phyloP scores from a whole-genome alignment of 2,888 invertebrate genomes.

The Meta bourneti region DNA sequence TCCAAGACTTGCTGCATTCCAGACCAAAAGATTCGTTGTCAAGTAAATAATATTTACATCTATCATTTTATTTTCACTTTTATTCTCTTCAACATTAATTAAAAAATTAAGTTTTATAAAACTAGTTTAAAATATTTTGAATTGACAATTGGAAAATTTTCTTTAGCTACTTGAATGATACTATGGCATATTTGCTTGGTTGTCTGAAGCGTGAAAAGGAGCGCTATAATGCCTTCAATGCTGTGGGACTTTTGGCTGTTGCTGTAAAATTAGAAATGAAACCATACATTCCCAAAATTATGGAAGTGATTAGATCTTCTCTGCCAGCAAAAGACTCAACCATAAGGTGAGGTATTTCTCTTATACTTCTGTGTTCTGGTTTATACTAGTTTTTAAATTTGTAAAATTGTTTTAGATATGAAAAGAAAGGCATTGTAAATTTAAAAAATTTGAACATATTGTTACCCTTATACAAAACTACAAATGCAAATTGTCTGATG shows the following conservation, averaged over 20 bases:
- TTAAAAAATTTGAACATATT: too few relatives aligned
- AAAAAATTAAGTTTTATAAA: background rate
- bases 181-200: constrained; percentile 89
- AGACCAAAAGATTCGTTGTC: constrained; percentile 88
- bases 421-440: too few relatives aligned
- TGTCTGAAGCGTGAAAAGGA: constrained; percentile 92
- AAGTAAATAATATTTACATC: constrained; percentile 17
- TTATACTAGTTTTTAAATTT: background rate
- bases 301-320: constrained; percentile 89
- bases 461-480: too few relatives aligned
- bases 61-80: background rate
- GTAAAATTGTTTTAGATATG: background rate
- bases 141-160: background rate
- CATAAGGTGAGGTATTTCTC: constrained; percentile 79
- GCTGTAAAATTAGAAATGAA: constrained; percentile 92
- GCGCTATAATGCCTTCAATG: constrained; percentile 91
- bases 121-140: background rate
- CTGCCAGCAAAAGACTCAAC: constrained; percentile 83
- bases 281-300: constrained; percentile 89
- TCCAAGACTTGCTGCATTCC: constrained; percentile 96
- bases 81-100: background rate
- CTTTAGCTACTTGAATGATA: constrained; percentile 85
- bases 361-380: background rate
- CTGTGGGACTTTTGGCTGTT: constrained; percentile 93
- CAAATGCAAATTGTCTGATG: too few relatives aligned